Evolutionary conservation across 2,113 vertebrate genomes (phyloP).

Genomic region (Rhinolophus ferrumequinum): DNA sequence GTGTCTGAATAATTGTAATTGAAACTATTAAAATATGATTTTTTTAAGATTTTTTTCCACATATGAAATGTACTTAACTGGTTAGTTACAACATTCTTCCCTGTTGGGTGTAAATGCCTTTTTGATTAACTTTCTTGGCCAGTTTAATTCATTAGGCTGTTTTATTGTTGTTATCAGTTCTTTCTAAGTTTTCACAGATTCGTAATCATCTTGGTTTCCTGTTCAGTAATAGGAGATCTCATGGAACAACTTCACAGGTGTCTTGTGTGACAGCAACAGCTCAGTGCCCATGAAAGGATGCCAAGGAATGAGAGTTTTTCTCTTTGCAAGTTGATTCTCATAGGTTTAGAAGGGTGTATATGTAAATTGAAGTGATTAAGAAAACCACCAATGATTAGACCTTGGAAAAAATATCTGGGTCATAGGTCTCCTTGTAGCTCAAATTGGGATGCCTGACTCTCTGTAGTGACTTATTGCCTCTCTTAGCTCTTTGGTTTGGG

Average conservation of each 20-base stretch:
- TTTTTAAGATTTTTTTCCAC: not conserved
- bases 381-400: not conserved
- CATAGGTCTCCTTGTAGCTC: not conserved
- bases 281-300: not conserved
- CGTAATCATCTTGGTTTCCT: slow-evolving; percentile 55
- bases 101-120: not conserved
- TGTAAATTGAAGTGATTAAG: slow-evolving; percentile 15
- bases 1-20: not conserved
- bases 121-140: slow-evolving; percentile 20
- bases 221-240: slow-evolving; percentile 55
- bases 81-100: not conserved
- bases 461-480: not conserved
- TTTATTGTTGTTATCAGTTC: slow-evolving; percentile 57
- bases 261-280: not conserved
- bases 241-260: slow-evolving; percentile 64
- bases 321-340: not conserved
- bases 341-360: not conserved
- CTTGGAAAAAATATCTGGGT: not conserved
- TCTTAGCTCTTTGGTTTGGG: not conserved
- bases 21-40: not conserved
- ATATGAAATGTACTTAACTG: not conserved
- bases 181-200: slow-evolving; percentile 50
- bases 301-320: slow-evolving; percentile 48
- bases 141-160: slow-evolving; percentile 47
- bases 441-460: not conserved